Base-by-base conservation (phyloP, 2,113 vertebrate species). In the Eretmochelys imbricata region DNA sequence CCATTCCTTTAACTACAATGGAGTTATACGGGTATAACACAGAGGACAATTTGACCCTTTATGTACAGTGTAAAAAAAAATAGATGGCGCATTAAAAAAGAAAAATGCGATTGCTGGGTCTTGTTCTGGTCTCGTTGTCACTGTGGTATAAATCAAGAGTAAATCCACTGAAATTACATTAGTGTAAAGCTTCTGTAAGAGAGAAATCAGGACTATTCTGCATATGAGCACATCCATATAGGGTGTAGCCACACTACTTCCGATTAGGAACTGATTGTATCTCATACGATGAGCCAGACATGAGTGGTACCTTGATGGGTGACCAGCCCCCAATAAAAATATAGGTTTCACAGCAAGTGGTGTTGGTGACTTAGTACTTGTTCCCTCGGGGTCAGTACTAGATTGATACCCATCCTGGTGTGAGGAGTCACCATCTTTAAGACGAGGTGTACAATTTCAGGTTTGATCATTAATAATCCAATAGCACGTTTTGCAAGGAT, bases 1-100 rank as follows among this genome's bases (percentile, higher is more conserved):
- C 65, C 65, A 38, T 38, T 72, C 35, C 65, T 19, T 5, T 10
- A 25, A 14, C 27, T 79, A 12, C 49, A 54, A 8, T 76, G 42
- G 46, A 46, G 46, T 50, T 29, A 13, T 79, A 7, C 55, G 20
- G 10, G 25, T 49, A 20, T 17, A 82, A n/a, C n/a, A 48, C 25
- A 72, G 65, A 84, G 17, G 6, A 38, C 42, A 1, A 2, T 11
- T 57, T 0, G 0, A 49, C 84, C 16, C 3, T 86, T 35, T 87
- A 82, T 38, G 79, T 38, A 82, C 1, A 89, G 72, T 31, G 49
- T 87, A 69, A 25, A 8, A 90, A 49, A 38, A 5, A 22, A 25
- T 25, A 6, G 29, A 50, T 51, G 1, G 24, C 31, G 46, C 25
- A 62, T 53, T 79, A 35, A 50, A 38, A n/a, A 13, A 46, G 17